phyloP scores from a whole-genome alignment of 2,888 invertebrate species.

The Trichopoda pennipes region DNA sequence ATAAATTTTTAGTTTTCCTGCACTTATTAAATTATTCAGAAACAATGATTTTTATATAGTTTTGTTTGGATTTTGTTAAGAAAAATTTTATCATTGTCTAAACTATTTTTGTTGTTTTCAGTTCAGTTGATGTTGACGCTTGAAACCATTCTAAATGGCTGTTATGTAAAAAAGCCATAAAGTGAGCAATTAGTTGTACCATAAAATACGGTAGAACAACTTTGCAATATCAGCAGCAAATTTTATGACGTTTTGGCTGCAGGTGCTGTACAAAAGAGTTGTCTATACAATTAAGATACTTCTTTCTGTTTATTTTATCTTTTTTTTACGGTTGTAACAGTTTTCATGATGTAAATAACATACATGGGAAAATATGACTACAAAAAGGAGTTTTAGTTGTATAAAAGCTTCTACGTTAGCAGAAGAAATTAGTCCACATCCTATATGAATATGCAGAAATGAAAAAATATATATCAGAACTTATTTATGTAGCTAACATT shows the following conservation, averaged over 20 bases:
- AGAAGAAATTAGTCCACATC: neutral
- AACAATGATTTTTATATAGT: neutral
- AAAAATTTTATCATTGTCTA: conserved; percentile 23
- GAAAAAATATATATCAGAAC: conserved; percentile 1
- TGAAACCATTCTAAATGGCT: conserved; percentile 30
- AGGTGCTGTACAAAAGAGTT: conserved; percentile 55
- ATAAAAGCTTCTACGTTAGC: neutral
- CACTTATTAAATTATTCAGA: conserved; percentile 41
- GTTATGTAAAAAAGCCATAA: conserved; percentile 60
- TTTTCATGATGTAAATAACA: conserved; percentile 41
- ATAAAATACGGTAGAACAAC: conserved; percentile 29
- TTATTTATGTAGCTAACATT: conserved; percentile 23
- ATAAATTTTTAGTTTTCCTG: conserved; percentile 4
- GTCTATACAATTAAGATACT: conserved; percentile 33
- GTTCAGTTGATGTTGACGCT: conserved; percentile 5
- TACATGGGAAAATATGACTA: conserved; percentile 19
- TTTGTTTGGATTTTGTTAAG: conserved; percentile 22
- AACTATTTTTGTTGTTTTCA: conserved; percentile 7
- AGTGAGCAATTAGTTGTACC: conserved; percentile 60
- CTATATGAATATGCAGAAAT: neutral
- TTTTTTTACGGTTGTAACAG: conserved; percentile 26
- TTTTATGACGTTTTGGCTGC: conserved; percentile 54
- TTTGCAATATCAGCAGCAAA: conserved; percentile 13
- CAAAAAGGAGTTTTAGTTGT: conserved; percentile 33
- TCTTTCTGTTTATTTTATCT: neutral